Evolutionary conservation across 2,797 vertebrate species (phyloP).

Genomic region (Chrosomus eos): DNA sequence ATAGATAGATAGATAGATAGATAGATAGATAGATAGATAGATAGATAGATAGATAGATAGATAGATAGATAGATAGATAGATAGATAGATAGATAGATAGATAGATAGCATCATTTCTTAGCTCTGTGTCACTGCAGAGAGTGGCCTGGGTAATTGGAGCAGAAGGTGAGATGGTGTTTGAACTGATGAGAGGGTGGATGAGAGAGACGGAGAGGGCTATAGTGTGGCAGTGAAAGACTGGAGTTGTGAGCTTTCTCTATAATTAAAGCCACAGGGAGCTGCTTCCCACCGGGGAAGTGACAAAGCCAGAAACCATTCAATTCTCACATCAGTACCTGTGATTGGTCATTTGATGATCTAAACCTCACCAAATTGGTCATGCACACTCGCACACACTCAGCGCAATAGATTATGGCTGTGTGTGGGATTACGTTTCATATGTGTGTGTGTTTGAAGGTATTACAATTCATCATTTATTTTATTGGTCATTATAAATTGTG

Average conservation of each 20-base stretch:
- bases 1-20: too few species aligned
- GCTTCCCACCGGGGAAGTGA: conserved; percentile 61
- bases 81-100: neutral
- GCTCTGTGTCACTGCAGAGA: conserved; percentile 24
- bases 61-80: too few species aligned
- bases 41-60: too few species aligned
- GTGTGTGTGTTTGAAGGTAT: neutral
- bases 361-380: conserved; percentile 24
- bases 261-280: conserved; percentile 78
- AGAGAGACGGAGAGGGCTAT: conserved; percentile 49
- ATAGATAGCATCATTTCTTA: neutral
- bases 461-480: neutral
- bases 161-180: conserved; percentile 51
- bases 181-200: conserved; percentile 57
- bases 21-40: rapidly evolving
- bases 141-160: conserved; percentile 56
- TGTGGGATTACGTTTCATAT: neutral
- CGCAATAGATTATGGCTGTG: neutral
- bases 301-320: conserved; percentile 56
- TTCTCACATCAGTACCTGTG: conserved; percentile 48
- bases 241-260: conserved; percentile 52
- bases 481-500: neutral
- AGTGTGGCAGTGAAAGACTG: conserved; percentile 17
- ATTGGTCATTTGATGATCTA: conserved; percentile 38
- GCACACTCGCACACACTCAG: conserved; percentile 12